Base-by-base conservation (phyloP, 2,797 vertebrate species). In the Phataginus tetradactyla region DNA sequence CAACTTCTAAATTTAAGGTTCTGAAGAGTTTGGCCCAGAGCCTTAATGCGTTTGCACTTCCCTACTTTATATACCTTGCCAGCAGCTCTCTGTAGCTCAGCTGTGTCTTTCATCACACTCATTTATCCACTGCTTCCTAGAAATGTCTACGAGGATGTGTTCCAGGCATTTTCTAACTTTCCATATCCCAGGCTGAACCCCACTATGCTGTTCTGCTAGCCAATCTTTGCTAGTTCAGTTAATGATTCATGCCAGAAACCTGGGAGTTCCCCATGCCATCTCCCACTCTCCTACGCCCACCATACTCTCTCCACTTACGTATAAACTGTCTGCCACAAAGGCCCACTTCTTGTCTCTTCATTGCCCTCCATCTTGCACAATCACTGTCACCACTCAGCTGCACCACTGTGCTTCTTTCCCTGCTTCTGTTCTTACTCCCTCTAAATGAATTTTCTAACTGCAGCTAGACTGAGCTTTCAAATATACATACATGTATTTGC, bases 1-100 rank as follows among this genome's bases (percentile, higher is more conserved):
- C 25, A 85, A 84, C 32, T 92, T 95, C 49, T 64, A 84, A 79
- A 59, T 49, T 34, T 66, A 92, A 68, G n/a, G 42, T 75, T 95
- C 37, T 95, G 10, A 90, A 83, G 32, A 66, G 13, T 14, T 2
- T 49, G 15, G 34, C 42, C 45, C 34, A 39, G 55, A 72, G 57
- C 42, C 59, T 72, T 61, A 39, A 66, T 63, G 11, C 51, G 3
- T 37, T 66, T 53, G 32, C 21, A 42, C 32, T 94, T 21, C 23
- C 63, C n/a, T 49, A 57, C 7, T 64, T 85, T 61, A 55, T 12
- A 34, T 7, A 37, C 69, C 29, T 51, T 37, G 61, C 18, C n/a
- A 69, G 49, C 18, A 55, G 25, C 10, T 10, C 23, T 45, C 13
- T n/a, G 32, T 3, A 66, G 63, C 51, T 64, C 69, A 17, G 18